phyloP scores from a whole-genome alignment of 1,140 invertebrate genomes.

The Drosophila yakuba region DNA sequence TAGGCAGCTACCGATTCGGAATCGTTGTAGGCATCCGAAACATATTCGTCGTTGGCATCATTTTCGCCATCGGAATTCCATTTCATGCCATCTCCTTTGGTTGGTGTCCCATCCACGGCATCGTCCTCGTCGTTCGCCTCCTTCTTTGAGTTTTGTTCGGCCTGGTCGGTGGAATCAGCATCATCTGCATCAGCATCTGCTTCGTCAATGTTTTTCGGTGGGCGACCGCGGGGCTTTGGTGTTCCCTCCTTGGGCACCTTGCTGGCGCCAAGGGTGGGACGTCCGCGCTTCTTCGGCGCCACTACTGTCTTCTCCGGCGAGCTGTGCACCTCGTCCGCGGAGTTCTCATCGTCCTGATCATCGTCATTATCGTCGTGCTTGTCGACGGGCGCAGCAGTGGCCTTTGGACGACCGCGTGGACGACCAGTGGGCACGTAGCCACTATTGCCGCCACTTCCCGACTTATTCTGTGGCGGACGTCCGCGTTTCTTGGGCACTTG shows the following conservation, averaged over 20 bases:
- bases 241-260: constrained; percentile 1
- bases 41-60: constrained; percentile 31
- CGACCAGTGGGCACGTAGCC: constrained; percentile 53
- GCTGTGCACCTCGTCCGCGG: constrained; percentile 1
- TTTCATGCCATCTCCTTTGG: constrained; percentile 28
- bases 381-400: constrained; percentile 4
- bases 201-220: constrained; percentile 4
- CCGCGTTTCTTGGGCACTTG: constrained; percentile 61
- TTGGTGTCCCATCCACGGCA: background rate
- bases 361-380: constrained; percentile 23
- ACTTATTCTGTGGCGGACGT: constrained; percentile 36
- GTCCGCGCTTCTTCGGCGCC: constrained; percentile 61
- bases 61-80: constrained; percentile 27
- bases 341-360: constrained; percentile 27
- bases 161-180: constrained; percentile 34
- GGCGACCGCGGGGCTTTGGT: constrained; percentile 43
- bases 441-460: background rate
- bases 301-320: constrained; percentile 19
- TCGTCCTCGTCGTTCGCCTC: background rate
- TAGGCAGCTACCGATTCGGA: constrained; percentile 34
- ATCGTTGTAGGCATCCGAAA: constrained; percentile 43
- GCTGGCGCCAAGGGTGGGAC: constrained; percentile 12
- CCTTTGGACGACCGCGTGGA: constrained; percentile 60
- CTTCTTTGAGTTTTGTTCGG: constrained; percentile 26
- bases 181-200: constrained; percentile 4